Evolutionary conservation across 2,888 invertebrate genomes (phyloP).

Genomic region (Thymelicus acteon): DNA sequence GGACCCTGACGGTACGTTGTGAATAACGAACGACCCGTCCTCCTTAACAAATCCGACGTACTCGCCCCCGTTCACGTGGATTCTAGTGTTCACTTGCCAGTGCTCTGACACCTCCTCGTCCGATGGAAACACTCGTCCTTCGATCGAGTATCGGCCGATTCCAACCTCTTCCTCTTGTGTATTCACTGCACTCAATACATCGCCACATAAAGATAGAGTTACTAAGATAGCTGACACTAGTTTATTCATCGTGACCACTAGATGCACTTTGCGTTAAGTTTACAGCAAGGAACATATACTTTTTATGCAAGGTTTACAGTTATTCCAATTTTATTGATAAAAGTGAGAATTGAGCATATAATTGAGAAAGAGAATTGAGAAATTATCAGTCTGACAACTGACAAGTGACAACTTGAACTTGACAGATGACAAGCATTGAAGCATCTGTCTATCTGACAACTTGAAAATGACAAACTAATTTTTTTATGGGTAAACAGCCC

Average conservation of each 20-base stretch:
- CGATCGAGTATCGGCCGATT: conserved; percentile 88
- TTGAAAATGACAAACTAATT: too few relatives aligned
- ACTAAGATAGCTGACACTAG: not conserved
- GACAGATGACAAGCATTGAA: too few relatives aligned
- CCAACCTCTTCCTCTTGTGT: conserved; percentile 70
- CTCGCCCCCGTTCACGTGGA: conserved; percentile 95
- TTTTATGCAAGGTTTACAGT: not conserved
- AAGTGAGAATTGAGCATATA: too few relatives aligned
- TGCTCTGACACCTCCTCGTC: conserved; percentile 85
- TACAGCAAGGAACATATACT: not conserved
- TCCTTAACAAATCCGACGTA: conserved; percentile 94
- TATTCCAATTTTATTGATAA: not conserved
- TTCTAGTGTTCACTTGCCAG: conserved; percentile 91
- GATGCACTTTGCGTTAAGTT: not conserved
- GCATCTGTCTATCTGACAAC: too few relatives aligned
- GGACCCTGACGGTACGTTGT: conserved; percentile 95
- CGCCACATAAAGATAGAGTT: conserved; percentile 31
- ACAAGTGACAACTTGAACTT: not conserved
- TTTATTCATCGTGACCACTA: conserved; percentile 9
- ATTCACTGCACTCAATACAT: conserved; percentile 56
- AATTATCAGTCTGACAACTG: not conserved
- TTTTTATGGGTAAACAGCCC: too few relatives aligned
- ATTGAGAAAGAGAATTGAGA: too few relatives aligned
- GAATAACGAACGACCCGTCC: conserved; percentile 95
- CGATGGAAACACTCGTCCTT: conserved; percentile 92